Base-by-base conservation (phyloP, 2,797 vertebrate genomes). In the Xenentodon cancila region DNA sequence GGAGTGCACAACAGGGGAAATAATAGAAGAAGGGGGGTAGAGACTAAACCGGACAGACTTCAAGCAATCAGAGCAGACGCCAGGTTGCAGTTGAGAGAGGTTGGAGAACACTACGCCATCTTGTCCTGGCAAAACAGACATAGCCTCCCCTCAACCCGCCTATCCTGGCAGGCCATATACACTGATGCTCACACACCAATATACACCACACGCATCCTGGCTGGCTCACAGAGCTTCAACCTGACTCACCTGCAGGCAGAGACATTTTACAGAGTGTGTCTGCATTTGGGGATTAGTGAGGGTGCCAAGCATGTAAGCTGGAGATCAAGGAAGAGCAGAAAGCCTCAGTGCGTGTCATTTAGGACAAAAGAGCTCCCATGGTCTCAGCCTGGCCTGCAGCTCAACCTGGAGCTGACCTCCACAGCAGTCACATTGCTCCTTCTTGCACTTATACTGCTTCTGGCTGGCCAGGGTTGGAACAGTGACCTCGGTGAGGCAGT, bases 191-290 rank as follows among this genome's bases (percentile, higher is more conserved):
- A 90, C 71, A 71, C 76, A 15, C 82, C 88, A 45, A 65, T 81
- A 19, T 68, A 82, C 79, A 90, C 94, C 43, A 92, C 95, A 7
- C 93, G 96, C 49, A 89, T 99, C 74, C 94, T 97, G 16, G 92
- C 85, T 5, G 97, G 97, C 9, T 95, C 94, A 0, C 94, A 94
- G 54, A 93, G 77, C 20, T 98, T 97, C 91, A 99, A 98, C 80
- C 83, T 99, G 60, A 97, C 95, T 42, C 96, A 95, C 73, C 95
- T 99, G 60, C 94, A 92, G 44, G 95, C 94, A 27, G 92, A 89
- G 84, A 97, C 96, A 0, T 92, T 95, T 79, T 98, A 99, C 84
- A 91, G 92, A 77, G 96, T 95, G 64, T 99, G 97, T 48, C 94
- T 99, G 60, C 95, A 93, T 44, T 88, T 94, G 64, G 91, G 91